Base-by-base conservation (phyloP, 2,888 invertebrate genomes). In the Zeuzera pyrina region DNA sequence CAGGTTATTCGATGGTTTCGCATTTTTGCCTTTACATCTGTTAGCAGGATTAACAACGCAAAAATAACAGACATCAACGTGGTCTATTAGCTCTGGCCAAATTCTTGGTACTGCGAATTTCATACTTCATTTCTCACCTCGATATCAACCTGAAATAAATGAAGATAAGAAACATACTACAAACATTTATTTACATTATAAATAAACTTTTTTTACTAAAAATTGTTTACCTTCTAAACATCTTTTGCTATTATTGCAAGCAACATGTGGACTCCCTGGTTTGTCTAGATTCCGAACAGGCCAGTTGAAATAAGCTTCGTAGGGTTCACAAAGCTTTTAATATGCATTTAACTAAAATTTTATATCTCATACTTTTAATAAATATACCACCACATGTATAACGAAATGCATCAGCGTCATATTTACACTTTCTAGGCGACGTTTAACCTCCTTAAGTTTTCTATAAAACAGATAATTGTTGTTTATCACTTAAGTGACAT, bases 11-110 rank as follows among this genome's bases (percentile, higher is more conserved):
- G 33, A 41, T 41, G 31, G 28, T 31, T 43, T 41, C 31, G 38
- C 37, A 37, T 38, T 42, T 44, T 42, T 42, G 34, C 39, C 39
- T 31, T 24, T 31, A 31, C 34, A 38, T 33, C 37, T 29, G 34
- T 45, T 42, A 35, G 38, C 35, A 29, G 41, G 39, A 42, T 45
- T 39, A 29, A 42, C 38, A 27, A 45, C 35, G 36, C 45, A 45
- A 45, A 41, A 45, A 33, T 42, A 45, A 32, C 41, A 43, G 34
- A 39, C 43, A 36, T 25, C 38, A 32, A 33, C 30, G 38, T 37
- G 41, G 30, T 40, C 36, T 29, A 23, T 43, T 25, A 40, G 39
- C 36, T 44, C 39, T 35, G 36, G 30, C 39, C 43, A 43, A 33
- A 43, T 38, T 32, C 37, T 43, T 38, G 43, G 39, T 39, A 41